Conservation (phyloP, 2,888 invertebrate genomes). For the Sphaerophoria rueppellii region DNA sequence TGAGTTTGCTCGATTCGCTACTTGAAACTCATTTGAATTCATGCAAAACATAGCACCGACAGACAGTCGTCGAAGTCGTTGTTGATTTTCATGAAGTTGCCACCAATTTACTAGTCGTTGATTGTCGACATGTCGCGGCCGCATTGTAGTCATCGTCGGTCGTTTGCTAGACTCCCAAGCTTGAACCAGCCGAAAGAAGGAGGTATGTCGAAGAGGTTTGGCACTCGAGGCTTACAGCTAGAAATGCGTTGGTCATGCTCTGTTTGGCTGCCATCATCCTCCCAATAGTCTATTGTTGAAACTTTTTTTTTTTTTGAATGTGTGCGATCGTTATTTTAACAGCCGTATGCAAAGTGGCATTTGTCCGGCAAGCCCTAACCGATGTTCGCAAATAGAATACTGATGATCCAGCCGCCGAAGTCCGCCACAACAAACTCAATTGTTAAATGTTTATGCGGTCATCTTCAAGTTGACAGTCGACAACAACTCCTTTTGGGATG, state of each 20-base stretch:
- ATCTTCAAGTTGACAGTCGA: conserved; percentile 57
- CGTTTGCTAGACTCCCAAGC: conserved; percentile 3
- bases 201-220: conserved; percentile 54
- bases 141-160: no score
- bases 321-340: conserved; percentile 60
- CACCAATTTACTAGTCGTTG: conserved; percentile 31
- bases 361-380: conserved; percentile 1
- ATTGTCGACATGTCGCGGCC: neutral
- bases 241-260: conserved; percentile 45
- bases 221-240: conserved; percentile 8
- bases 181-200: neutral
- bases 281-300: conserved; percentile 52
- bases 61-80: neutral
- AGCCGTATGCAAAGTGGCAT: conserved; percentile 66
- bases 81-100: conserved; percentile 45
- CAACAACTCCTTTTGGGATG: conserved; percentile 63
- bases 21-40: conserved; percentile 64
- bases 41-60: conserved; percentile 31
- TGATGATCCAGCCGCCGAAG: conserved; percentile 41
- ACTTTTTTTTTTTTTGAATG: neutral
- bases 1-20: conserved; percentile 25
- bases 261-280: conserved; percentile 52
- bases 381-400: conserved; percentile 52
- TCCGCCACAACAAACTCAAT: conserved; percentile 1
- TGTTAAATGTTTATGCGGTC: conserved; percentile 70